These are phyloP conservation scores for Dryocosmus kuriphilus DNA, from an alignment of 2,888 invertebrate genomes.

Conservation along the genomic window DNA sequence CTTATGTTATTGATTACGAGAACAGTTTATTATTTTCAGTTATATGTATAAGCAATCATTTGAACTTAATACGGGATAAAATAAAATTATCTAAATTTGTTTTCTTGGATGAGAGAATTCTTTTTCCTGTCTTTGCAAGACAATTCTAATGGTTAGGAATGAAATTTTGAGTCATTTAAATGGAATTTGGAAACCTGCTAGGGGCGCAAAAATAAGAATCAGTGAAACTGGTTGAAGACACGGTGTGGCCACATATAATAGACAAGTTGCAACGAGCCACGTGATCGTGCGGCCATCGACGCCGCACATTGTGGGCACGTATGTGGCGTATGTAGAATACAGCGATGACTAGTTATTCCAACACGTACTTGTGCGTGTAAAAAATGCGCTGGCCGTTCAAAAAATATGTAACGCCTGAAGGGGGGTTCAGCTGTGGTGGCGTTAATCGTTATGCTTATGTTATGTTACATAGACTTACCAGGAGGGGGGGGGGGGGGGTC, in stretches of 20 bases:
- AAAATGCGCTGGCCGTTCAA: no score
- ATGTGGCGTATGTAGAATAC: constrained; percentile 39
- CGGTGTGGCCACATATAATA: background rate
- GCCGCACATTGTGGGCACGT: constrained; percentile 48
- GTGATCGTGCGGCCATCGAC: constrained; percentile 54
- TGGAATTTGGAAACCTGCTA: background rate
- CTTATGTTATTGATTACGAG: no score
- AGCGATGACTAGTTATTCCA: constrained; percentile 14
- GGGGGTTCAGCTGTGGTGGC: no score
- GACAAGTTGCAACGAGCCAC: constrained; percentile 43
- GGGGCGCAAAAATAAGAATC: background rate
- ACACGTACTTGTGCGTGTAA: constrained; percentile 3
- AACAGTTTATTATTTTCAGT: no score
- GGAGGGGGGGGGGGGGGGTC: no score
- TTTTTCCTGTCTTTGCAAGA: background rate
- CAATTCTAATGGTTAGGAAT: background rate
- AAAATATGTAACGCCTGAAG: no score
- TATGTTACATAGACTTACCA: no score
- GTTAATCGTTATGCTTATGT: no score
- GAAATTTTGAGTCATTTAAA: background rate
- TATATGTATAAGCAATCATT: no score
- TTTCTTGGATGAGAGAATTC: background rate
- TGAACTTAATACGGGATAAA: no score
- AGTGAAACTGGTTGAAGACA: background rate
- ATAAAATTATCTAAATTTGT: background rate